These are phyloP conservation scores for Lycophotia porphyrea DNA, from an alignment of 2,888 invertebrate genomes.

Conservation along the genomic window DNA sequence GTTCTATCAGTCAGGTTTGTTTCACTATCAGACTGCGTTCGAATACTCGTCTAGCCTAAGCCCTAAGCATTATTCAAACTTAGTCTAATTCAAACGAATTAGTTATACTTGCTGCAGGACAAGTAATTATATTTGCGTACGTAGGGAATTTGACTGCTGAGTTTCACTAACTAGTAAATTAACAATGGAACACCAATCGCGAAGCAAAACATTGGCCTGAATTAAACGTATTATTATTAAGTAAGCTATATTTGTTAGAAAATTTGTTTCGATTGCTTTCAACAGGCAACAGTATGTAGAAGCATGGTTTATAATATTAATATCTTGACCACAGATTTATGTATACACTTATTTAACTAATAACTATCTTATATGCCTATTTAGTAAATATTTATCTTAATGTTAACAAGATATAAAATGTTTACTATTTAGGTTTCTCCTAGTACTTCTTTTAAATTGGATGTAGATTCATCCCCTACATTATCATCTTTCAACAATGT, in stretches of 20 bases:
- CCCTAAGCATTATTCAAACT: slow-evolving; percentile 2
- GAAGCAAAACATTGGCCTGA: slow-evolving; percentile 10
- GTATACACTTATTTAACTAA: slow-evolving; percentile 60
- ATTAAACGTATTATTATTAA: not conserved
- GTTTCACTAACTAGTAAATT: not conserved
- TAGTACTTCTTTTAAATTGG: slow-evolving; percentile 62
- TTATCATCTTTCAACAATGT: slow-evolving; percentile 79
- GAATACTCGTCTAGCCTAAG: not conserved
- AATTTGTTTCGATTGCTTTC: slow-evolving; percentile 25
- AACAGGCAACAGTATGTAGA: slow-evolving; percentile 1
- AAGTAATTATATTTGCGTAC: slow-evolving; percentile 13
- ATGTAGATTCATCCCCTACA: slow-evolving; percentile 60
- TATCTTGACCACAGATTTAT: slow-evolving; percentile 50
- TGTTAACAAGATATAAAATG: slow-evolving; percentile 57
- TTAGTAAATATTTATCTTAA: slow-evolving; percentile 59
- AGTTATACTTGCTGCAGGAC: slow-evolving; percentile 5
- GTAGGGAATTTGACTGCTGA: not conserved
- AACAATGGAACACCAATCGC: slow-evolving; percentile 17
- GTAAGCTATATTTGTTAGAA: slow-evolving; percentile 18
- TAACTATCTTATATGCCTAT: slow-evolving; percentile 54
- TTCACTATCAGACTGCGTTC: not conserved
- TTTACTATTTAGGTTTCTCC: slow-evolving; percentile 58
- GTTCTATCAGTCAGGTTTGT: not conserved
- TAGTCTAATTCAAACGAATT: slow-evolving; percentile 4
- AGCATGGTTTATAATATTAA: slow-evolving; percentile 27